These are phyloP conservation scores for Digitonthophagus gazella DNA, from an alignment of 2,888 invertebrate species.

Conservation along the genomic window DNA sequence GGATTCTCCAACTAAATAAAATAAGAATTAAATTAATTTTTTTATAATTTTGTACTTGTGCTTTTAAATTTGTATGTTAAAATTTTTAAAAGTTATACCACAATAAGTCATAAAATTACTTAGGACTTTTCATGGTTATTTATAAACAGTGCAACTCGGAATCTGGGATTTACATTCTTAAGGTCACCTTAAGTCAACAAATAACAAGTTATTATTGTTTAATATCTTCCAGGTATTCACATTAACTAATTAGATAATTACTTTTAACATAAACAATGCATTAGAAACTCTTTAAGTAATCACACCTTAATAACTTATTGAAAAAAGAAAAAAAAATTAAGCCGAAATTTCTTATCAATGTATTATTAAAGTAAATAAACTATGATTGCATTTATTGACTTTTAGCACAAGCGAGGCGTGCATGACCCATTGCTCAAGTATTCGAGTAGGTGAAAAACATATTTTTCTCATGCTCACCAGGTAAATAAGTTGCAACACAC, in stretches of 20 bases:
- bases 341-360: no score
- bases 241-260: not conserved
- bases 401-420: not conserved
- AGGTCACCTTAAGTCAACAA: not conserved
- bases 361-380: not conserved
- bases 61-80: no score
- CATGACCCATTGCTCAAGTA: not conserved
- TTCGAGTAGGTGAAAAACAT: not conserved
- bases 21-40: conserved; percentile 9
- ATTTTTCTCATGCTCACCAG: conserved; percentile 42
- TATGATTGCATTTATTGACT: not conserved
- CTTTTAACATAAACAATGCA: not conserved
- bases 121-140: no score
- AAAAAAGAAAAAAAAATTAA: no score
- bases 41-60: no score
- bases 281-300: not conserved
- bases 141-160: no score
- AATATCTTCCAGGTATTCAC: no score
- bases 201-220: not conserved
- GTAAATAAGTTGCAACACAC: conserved; percentile 47
- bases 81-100: no score
- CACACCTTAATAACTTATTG: not conserved
- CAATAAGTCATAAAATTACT: no score
- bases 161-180: no score
- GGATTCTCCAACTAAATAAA: conserved; percentile 49